phyloP scores from a whole-genome alignment of 2,888 invertebrate species.

The Erebia aethiops region DNA sequence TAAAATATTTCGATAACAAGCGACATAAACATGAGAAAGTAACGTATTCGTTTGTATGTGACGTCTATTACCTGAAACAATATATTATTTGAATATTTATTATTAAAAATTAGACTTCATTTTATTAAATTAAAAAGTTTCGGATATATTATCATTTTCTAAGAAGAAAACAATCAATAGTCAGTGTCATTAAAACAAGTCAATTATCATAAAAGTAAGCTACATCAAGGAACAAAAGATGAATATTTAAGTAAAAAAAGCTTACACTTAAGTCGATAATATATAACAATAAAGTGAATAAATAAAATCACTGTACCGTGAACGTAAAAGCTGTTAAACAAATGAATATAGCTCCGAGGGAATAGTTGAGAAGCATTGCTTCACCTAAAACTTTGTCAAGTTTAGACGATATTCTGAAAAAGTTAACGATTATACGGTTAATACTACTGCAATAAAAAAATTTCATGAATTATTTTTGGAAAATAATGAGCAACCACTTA shows the following conservation, averaged over 20 bases:
- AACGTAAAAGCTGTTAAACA: conserved; percentile 71
- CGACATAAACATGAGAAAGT: conserved; percentile 66
- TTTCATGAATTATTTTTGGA: conserved; percentile 4
- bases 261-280: not conserved
- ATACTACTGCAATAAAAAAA: conserved; percentile 27
- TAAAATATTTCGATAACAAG: conserved; percentile 61
- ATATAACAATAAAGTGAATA: conserved; percentile 4
- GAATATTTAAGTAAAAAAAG: not conserved
- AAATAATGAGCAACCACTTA: conserved; percentile 43
- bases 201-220: not conserved
- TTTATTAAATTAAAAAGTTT: no score
- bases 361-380: conserved; percentile 63
- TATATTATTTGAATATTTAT: not conserved
- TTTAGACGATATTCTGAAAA: conserved; percentile 60
- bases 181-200: not conserved
- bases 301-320: conserved; percentile 50
- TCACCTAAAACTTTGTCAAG: conserved; percentile 62
- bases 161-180: not conserved
- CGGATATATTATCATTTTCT: not conserved
- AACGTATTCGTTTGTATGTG: conserved; percentile 61
- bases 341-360: conserved; percentile 67
- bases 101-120: no score
- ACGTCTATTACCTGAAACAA: conserved; percentile 61
- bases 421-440: conserved; percentile 33
- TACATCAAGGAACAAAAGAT: not conserved